Evolutionary conservation across 2,113 vertebrate species (phyloP).

Genomic region (Nibea coibor): DNA sequence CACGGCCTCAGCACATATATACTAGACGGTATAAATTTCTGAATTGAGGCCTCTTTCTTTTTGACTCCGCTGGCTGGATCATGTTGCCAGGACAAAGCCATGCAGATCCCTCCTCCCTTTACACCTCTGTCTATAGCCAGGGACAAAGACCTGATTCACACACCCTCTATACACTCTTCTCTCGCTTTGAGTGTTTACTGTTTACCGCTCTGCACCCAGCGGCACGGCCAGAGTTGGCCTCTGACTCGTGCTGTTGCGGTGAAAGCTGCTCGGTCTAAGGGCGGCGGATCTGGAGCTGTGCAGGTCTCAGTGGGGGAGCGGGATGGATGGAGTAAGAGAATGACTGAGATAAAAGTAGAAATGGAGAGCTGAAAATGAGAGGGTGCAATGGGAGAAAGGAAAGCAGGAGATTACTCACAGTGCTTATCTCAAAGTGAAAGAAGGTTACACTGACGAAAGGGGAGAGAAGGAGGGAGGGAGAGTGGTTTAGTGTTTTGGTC

Average conservation of each 20-base stretch:
- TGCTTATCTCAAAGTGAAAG: constrained; percentile 66
- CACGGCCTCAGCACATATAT: constrained; percentile 25
- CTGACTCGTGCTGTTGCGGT: constrained; percentile 16
- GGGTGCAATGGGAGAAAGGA: constrained; percentile 43
- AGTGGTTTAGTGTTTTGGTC: constrained; percentile 25
- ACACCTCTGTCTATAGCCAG: constrained; percentile 60
- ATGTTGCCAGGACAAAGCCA: constrained; percentile 67
- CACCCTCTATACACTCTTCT: constrained; percentile 48
- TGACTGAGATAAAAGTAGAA: constrained; percentile 47
- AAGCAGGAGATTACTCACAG: constrained; percentile 59
- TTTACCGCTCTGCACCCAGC: constrained; percentile 32
- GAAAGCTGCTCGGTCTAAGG: constrained; percentile 10
- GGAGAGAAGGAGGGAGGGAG: constrained; percentile 7
- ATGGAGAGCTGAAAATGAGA: constrained; percentile 49
- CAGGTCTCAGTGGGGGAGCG: constrained; percentile 23
- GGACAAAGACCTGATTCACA: constrained; percentile 70
- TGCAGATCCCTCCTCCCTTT: constrained; percentile 66
- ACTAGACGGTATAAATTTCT: constrained; percentile 47
- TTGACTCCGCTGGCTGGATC: constrained; percentile 54
- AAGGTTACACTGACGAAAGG: constrained; percentile 29
- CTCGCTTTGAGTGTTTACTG: constrained; percentile 61
- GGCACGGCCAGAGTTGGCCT: constrained; percentile 12
- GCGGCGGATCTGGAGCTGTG: constrained; percentile 1
- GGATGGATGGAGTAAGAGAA: constrained; percentile 37
- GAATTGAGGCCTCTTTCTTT: constrained; percentile 50